A percentile compares a stretch with the other conserved stretches of the same genome.
Conservation (phyloP, 2,113 vertebrate species). For the Pimephales promelas region DNA sequence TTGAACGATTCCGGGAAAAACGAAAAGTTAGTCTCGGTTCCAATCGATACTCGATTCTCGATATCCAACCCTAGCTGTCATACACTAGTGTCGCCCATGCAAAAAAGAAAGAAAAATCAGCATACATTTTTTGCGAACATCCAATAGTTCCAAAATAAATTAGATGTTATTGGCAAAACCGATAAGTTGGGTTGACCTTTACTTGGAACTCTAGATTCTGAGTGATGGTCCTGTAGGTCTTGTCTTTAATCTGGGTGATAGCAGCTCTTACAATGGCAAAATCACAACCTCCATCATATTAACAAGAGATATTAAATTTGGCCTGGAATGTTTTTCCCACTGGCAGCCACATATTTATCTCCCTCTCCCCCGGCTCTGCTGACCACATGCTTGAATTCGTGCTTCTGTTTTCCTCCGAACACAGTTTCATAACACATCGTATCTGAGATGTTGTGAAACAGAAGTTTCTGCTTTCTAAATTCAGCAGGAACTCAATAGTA, state of each 20-base stretch:
- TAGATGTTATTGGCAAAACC: neutral
- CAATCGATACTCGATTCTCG: too few relatives aligned
- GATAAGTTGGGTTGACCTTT: neutral
- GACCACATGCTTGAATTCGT: conserved; percentile 25
- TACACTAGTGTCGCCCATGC: too few relatives aligned
- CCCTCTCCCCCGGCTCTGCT: neutral
- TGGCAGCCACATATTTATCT: neutral
- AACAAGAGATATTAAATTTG: conserved; percentile 2
- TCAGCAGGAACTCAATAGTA: neutral
- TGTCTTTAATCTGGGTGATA: neutral
- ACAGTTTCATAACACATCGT: neutral
- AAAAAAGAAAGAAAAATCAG: neutral
- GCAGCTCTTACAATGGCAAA: neutral
- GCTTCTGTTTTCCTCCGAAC: conserved; percentile 22
- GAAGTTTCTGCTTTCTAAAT: conserved; percentile 30
- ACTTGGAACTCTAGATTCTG: neutral
- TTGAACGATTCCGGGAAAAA: too few relatives aligned
- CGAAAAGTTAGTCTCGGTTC: too few relatives aligned
- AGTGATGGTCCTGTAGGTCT: neutral
- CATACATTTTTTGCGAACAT: neutral
- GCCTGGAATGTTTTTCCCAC: conserved; percentile 1
- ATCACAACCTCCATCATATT: neutral
- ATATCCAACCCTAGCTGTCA: too few relatives aligned
- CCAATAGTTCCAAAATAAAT: neutral
- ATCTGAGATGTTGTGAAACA: conserved; percentile 28